These are phyloP conservation scores for Lithophane socia DNA, from an alignment of 2,888 invertebrate species.

Conservation along the genomic window DNA sequence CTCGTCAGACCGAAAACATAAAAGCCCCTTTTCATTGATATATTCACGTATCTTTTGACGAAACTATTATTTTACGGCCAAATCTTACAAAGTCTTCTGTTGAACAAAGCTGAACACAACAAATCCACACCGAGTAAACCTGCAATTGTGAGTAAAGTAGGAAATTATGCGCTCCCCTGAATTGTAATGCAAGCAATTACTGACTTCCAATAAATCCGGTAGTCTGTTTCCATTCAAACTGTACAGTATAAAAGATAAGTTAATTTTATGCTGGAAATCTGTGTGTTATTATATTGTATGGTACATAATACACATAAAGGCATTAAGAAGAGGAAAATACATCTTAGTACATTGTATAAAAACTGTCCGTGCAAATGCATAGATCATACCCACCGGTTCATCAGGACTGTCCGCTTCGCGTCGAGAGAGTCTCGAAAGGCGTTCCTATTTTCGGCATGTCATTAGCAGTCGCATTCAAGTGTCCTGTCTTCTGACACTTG, in stretches of 20 bases:
- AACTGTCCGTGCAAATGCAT: conserved; percentile 38
- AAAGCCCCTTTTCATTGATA: conserved; percentile 68
- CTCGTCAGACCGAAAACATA: conserved; percentile 68
- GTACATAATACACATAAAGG: conserved; percentile 55
- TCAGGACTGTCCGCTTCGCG: conserved; percentile 42
- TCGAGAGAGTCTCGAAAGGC: conserved; percentile 57
- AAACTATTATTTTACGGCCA: conserved; percentile 68
- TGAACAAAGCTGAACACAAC: conserved; percentile 65
- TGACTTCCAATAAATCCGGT: conserved; percentile 75
- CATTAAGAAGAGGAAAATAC: conserved; percentile 56
- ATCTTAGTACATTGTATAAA: conserved; percentile 31
- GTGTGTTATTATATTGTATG: conserved; percentile 56
- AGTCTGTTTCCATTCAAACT: conserved; percentile 69
- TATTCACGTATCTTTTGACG: conserved; percentile 73
- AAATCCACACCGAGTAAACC: conserved; percentile 61
- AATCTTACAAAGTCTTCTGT: conserved; percentile 49
- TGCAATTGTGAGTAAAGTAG: conserved; percentile 61
- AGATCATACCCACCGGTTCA: conserved; percentile 57
- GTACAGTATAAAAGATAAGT: conserved; percentile 70
- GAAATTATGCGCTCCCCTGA: conserved; percentile 76
- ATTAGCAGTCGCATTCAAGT: conserved; percentile 73
- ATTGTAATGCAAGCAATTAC: conserved; percentile 76
- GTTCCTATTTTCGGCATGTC: conserved; percentile 70
- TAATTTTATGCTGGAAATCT: conserved; percentile 69
- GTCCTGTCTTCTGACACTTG: conserved; percentile 72